Conservation (phyloP, 2,888 invertebrate genomes). For the Aporophyla lueneburgensis region DNA sequence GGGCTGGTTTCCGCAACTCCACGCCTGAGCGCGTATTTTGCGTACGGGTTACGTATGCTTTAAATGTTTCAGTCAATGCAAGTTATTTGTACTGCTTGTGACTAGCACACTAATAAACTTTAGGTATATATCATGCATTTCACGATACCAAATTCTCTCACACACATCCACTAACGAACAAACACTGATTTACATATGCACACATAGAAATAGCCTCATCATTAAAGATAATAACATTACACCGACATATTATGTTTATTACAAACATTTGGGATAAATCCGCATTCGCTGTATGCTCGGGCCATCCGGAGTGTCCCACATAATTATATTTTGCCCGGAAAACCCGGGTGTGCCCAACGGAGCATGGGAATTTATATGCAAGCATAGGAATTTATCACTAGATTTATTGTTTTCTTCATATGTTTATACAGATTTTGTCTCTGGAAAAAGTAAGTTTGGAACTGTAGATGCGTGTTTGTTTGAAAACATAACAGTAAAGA, state of each 20-base stretch:
- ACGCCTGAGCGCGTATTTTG: no score
- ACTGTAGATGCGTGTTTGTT: background rate
- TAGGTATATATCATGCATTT: constrained; percentile 9
- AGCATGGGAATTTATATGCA: constrained; percentile 63
- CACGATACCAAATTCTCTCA: background rate
- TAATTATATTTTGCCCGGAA: constrained; percentile 54
- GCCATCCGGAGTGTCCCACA: constrained; percentile 29
- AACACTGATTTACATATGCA: background rate
- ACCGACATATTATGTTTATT: constrained; percentile 37
- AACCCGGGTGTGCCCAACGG: constrained; percentile 35
- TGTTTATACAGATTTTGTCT: constrained; percentile 10
- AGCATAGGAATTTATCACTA: constrained; percentile 48
- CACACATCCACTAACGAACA: background rate
- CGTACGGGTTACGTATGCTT: no score
- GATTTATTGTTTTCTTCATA: constrained; percentile 48
- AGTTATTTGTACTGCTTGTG: background rate
- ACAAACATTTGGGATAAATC: constrained; percentile 32
- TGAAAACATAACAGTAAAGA: no score
- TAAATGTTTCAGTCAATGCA: background rate
- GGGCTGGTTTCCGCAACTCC: no score
- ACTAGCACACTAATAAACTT: constrained; percentile 16
- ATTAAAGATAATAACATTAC: constrained; percentile 38
- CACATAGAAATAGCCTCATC: background rate
- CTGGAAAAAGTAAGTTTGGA: background rate
- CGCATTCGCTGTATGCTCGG: constrained; percentile 28